These are phyloP conservation scores for Eupithecia dodoneata DNA, from an alignment of 2,888 invertebrate species.

Conservation along the genomic window DNA sequence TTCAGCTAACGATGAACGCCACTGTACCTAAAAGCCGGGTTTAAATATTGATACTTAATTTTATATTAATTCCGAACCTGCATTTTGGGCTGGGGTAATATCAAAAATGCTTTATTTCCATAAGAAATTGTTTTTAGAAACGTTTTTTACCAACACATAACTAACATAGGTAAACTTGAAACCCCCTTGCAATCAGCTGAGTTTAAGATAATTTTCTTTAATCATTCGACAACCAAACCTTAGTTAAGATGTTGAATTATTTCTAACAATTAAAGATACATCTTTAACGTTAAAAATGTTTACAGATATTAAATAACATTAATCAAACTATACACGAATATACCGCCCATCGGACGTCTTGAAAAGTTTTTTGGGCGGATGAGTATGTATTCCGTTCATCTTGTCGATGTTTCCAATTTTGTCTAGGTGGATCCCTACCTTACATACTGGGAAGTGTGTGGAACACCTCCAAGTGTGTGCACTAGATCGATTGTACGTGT, in stretches of 20 bases:
- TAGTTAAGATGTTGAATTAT: background rate
- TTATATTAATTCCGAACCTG: background rate
- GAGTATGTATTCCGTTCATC: background rate
- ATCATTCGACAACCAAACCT: background rate
- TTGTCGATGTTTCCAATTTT: background rate
- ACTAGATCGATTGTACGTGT: slow-evolving; percentile 4
- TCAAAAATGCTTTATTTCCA: background rate
- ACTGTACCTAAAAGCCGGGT: background rate
- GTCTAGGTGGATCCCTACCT: background rate
- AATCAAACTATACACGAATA: slow-evolving; percentile 6
- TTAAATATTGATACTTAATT: background rate
- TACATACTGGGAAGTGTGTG: background rate
- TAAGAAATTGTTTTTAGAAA: too few species aligned
- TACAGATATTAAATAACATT: background rate
- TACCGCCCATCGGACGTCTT: slow-evolving; percentile 8
- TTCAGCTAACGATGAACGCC: too few species aligned
- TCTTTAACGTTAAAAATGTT: background rate
- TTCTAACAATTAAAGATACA: background rate
- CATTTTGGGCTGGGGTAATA: background rate
- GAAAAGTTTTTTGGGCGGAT: background rate
- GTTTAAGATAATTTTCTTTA: background rate
- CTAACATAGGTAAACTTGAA: background rate
- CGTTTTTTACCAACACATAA: too few species aligned
- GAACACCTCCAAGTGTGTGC: slow-evolving; percentile 12
- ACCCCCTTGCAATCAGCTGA: background rate